phyloP scores from a whole-genome alignment of 92 coral and sea anemone genomes.

The Epizoanthus rinbou region DNA sequence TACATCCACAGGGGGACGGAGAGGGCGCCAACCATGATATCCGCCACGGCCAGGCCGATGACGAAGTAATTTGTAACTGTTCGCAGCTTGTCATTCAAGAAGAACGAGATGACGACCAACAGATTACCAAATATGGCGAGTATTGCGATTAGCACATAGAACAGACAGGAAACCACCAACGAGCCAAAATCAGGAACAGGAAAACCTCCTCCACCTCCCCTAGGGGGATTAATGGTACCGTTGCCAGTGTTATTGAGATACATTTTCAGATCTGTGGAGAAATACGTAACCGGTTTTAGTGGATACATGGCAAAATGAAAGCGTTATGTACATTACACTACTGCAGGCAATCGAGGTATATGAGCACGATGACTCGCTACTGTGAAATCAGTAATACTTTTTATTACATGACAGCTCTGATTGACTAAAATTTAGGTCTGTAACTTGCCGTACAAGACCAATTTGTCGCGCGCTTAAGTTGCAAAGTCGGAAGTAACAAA shows the following conservation, averaged over 20 bases:
- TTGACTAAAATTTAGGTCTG: no score
- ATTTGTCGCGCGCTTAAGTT: no score
- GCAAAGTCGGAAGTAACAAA: no score
- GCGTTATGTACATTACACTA: background rate
- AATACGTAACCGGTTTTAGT: background rate
- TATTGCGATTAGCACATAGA: slow-evolving; percentile 72
- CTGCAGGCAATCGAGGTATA: no score
- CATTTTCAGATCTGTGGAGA: slow-evolving; percentile 11
- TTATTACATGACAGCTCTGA: no score
- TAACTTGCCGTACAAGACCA: no score
- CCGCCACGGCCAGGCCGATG: slow-evolving; percentile 81
- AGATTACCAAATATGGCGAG: slow-evolving; percentile 78
- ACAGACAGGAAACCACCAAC: slow-evolving; percentile 57
- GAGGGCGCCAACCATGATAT: slow-evolving; percentile 77
- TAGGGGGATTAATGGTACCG: background rate
- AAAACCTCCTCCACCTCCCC: background rate
- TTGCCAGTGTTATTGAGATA: background rate
- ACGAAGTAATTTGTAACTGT: slow-evolving; percentile 78
- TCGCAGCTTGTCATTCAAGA: slow-evolving; percentile 77
- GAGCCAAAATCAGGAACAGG: slow-evolving; percentile 44
- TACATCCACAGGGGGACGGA: slow-evolving; percentile 82
- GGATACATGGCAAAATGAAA: background rate
- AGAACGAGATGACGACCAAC: slow-evolving; percentile 72
- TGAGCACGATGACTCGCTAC: no score
- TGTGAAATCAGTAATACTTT: no score